These are phyloP conservation scores for Apamea sordens DNA, from an alignment of 2,888 invertebrate species.

Conservation along the genomic window DNA sequence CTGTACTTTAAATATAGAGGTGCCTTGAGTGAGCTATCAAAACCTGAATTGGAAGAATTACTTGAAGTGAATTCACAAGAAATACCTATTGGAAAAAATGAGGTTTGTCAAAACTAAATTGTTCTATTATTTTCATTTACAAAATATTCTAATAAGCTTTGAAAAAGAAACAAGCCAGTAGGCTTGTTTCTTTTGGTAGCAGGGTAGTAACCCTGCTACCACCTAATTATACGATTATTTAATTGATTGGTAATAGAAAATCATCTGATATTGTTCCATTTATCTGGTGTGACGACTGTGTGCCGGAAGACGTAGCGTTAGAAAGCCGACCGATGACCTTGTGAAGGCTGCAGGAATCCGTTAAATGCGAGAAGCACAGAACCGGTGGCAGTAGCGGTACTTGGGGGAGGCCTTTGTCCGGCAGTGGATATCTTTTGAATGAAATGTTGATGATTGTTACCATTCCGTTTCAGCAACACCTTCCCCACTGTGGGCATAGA, in stretches of 20 bases:
- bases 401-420: neutral
- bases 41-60: slow-evolving; percentile 91
- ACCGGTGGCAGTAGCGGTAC: neutral
- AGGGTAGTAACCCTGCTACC: no score
- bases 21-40: slow-evolving; percentile 88
- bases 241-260: slow-evolving; percentile 1
- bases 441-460: neutral
- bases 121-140: neutral
- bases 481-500: neutral
- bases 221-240: neutral
- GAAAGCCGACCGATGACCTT: neutral
- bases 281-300: neutral
- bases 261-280: neutral
- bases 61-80: slow-evolving; percentile 94
- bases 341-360: neutral
- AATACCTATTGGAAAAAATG: slow-evolving; percentile 92
- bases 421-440: neutral
- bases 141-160: neutral
- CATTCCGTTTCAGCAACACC: neutral
- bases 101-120: slow-evolving; percentile 81
- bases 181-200: no score
- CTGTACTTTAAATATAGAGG: slow-evolving; percentile 82
- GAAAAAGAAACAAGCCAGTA: neutral
- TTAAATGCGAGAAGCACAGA: neutral
- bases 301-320: neutral